Evolutionary conservation across 2,113 vertebrate genomes (phyloP).

Genomic region (Garra rufa): DNA sequence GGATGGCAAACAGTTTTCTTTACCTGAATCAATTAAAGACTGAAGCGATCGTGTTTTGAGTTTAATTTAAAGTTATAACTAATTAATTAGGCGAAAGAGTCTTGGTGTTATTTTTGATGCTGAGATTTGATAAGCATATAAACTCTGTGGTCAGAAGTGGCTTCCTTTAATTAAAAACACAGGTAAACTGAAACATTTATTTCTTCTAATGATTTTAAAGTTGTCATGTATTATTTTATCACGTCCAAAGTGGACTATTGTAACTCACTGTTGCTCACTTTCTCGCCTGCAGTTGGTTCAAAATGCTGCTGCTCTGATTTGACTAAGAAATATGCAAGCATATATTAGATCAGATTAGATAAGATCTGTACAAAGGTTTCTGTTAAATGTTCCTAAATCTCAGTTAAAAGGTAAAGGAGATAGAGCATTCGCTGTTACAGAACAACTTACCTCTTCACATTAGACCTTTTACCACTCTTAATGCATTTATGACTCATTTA

Average conservation of each 20-base stretch:
- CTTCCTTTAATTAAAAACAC: too few relatives aligned
- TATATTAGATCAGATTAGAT: too few relatives aligned
- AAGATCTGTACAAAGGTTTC: not conserved
- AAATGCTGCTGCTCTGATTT: not conserved
- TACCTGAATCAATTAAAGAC: not conserved
- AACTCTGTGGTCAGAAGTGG: too few relatives aligned
- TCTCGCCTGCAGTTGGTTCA: too few relatives aligned
- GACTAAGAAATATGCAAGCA: not conserved
- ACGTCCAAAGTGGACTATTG: not conserved
- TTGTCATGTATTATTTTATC: not conserved
- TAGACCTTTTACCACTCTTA: not conserved
- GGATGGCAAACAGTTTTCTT: too few relatives aligned
- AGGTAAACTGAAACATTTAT: not conserved
- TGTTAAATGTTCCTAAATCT: not conserved
- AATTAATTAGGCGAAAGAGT: not conserved
- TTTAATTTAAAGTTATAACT: not conserved
- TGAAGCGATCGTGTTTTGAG: not conserved
- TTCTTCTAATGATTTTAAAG: too few relatives aligned
- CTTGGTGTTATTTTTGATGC: not conserved
- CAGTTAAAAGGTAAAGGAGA: not conserved
- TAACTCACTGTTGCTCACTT: not conserved
- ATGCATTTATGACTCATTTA: not conserved
- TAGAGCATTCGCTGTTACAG: not conserved
- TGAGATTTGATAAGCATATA: not conserved
- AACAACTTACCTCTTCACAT: not conserved